These are phyloP conservation scores for Anhinga rufa DNA, from an alignment of 2,113 vertebrate species.

Conservation along the genomic window DNA sequence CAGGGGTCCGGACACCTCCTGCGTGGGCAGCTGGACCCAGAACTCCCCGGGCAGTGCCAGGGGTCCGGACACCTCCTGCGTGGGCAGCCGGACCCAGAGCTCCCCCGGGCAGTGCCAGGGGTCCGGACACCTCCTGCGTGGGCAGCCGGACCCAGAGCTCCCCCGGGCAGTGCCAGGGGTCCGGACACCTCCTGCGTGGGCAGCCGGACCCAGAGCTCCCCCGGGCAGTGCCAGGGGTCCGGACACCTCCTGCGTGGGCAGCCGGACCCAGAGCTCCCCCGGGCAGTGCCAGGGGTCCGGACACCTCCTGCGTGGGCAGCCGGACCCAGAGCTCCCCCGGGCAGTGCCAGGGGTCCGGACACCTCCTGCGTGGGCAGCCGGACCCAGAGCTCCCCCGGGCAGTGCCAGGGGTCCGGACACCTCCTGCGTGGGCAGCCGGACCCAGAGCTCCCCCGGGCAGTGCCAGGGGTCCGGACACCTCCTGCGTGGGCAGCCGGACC, in stretches of 20 bases:
- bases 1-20: not conserved
- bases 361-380: not conserved
- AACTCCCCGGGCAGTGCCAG: not conserved
- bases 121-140: not conserved
- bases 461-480: not conserved
- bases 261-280: not conserved
- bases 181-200: not conserved
- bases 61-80: not conserved
- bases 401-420: not conserved
- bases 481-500: not conserved
- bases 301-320: not conserved
- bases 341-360: not conserved
- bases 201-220: too few species aligned
- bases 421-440: not conserved
- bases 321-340: too few species aligned
- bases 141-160: not conserved
- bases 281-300: not conserved
- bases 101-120: too few species aligned
- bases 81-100: not conserved
- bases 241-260: not conserved
- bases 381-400: not conserved
- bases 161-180: not conserved
- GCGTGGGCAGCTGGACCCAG: too few species aligned
- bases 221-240: too few species aligned
- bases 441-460: too few species aligned